These are phyloP conservation scores for Eupithecia vulgata DNA, from an alignment of 2,888 invertebrate species.

Conservation along the genomic window DNA sequence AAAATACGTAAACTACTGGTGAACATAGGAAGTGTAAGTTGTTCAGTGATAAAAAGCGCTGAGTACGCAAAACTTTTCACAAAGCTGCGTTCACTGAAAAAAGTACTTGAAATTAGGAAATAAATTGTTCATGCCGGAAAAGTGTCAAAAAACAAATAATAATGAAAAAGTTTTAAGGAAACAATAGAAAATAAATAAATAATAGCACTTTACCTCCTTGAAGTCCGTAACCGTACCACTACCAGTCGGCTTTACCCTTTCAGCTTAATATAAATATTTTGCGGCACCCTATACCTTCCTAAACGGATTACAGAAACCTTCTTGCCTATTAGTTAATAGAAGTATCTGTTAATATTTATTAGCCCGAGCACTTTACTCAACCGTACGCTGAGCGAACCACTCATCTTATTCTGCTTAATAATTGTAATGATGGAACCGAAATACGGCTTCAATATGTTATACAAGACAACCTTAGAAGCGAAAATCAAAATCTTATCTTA, in stretches of 20 bases:
- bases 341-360: neutral
- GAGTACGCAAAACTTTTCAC: neutral
- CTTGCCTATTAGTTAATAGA: neutral
- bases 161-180: neutral
- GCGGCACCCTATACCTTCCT: neutral
- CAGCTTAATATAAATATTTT: neutral
- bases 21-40: neutral
- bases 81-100: neutral
- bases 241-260: neutral
- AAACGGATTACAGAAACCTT: neutral
- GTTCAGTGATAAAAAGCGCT: neutral
- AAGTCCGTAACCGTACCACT: neutral
- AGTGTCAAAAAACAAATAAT: no score
- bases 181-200: no score
- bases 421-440: neutral
- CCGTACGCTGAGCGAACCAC: conserved; percentile 1
- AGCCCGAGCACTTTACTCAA: neutral
- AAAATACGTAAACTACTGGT: neutral
- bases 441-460: neutral
- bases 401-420: neutral
- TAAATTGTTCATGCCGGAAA: no score
- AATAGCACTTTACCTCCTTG: neutral
- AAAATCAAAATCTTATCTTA: no score
- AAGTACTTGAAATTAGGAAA: neutral
- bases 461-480: neutral